Evolutionary conservation across 2,113 vertebrate genomes (phyloP).

Genomic region (Falcunculus frontatus): DNA sequence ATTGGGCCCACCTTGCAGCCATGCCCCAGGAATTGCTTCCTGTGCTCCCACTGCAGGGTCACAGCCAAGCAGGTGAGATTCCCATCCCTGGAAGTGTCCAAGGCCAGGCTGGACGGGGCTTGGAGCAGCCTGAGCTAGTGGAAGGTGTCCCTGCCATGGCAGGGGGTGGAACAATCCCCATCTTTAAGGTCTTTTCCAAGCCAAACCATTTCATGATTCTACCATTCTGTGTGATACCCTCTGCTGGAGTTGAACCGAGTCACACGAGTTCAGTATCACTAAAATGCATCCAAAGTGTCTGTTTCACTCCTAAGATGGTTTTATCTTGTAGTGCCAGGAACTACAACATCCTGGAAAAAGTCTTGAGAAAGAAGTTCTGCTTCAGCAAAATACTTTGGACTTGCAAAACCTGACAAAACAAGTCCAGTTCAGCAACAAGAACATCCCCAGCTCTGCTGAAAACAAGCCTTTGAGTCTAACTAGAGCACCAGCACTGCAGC

Average conservation of each 20-base stretch:
- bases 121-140: accelerated
- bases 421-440: background rate
- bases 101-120: background rate
- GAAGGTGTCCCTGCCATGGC: background rate
- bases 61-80: background rate
- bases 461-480: background rate
- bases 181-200: background rate
- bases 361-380: background rate
- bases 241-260: background rate
- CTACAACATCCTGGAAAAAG: background rate
- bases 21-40: background rate
- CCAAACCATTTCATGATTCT: background rate
- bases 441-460: background rate
- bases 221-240: background rate
- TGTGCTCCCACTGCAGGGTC: background rate
- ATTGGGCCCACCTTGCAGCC: background rate
- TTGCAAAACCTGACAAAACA: background rate
- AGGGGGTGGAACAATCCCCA: background rate
- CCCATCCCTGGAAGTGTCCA: background rate
- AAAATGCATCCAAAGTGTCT: background rate
- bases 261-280: background rate
- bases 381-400: background rate
- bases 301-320: background rate
- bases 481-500: background rate
- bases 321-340: background rate